Conservation (phyloP, 2,113 vertebrate genomes). For the Danio rerio region GRCz12tu NC_133189.1:44922501-44923000, state of each 20-base stretch:
- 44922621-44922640: background rate
- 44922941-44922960: too few species aligned
- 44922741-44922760: background rate
- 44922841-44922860: background rate
- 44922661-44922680: background rate
- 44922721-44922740: background rate
- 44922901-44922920: too few species aligned
- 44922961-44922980: too few species aligned
- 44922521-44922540: background rate
- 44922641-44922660: background rate
- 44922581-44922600: slow-evolving; percentile 28
- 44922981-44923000: too few species aligned
- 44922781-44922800: background rate
- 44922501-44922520: slow-evolving; percentile 30
- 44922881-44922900: too few species aligned
- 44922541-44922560: background rate
- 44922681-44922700: background rate
- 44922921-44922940: too few species aligned
- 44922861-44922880: background rate
- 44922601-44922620: slow-evolving; percentile 35
- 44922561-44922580: slow-evolving; percentile 8
- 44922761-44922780: background rate
- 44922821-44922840: background rate
- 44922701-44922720: background rate
- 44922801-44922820: background rate